Conservation (phyloP, 2,113 vertebrate genomes). For the Grallaria varia region DNA sequence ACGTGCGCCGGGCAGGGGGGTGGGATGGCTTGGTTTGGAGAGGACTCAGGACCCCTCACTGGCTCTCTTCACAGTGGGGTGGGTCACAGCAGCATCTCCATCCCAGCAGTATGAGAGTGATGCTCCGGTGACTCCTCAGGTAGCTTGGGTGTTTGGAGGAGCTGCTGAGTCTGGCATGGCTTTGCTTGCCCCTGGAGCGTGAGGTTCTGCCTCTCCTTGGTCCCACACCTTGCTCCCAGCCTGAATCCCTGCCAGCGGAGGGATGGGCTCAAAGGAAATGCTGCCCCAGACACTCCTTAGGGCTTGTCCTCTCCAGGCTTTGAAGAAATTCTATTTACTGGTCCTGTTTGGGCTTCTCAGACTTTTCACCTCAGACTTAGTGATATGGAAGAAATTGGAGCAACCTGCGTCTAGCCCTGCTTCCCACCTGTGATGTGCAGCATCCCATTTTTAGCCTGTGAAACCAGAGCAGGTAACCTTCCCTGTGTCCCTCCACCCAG, state of each 20-base stretch:
- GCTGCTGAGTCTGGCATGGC: neutral
- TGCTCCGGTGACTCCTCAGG: neutral
- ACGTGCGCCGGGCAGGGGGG: fast-evolving
- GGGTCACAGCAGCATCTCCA: neutral
- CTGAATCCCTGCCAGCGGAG: neutral
- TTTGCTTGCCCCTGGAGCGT: neutral
- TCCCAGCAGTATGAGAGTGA: neutral
- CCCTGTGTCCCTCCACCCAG: neutral
- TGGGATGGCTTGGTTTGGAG: neutral
- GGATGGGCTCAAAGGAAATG: neutral
- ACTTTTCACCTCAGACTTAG: neutral
- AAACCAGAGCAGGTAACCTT: neutral
- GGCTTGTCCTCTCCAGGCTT: neutral
- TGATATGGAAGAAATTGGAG: neutral
- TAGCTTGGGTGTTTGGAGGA: neutral
- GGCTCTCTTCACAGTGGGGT: neutral
- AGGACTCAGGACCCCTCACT: neutral
- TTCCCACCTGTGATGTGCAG: neutral
- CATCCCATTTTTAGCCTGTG: neutral
- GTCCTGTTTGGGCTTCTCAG: neutral
- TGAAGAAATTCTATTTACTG: neutral
- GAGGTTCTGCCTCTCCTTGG: neutral
- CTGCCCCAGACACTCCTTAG: neutral
- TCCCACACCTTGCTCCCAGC: neutral
- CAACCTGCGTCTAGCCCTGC: neutral